These are phyloP conservation scores for Drosophila subquinaria DNA, from an alignment of 2,888 invertebrate genomes.

Conservation along the genomic window DNA sequence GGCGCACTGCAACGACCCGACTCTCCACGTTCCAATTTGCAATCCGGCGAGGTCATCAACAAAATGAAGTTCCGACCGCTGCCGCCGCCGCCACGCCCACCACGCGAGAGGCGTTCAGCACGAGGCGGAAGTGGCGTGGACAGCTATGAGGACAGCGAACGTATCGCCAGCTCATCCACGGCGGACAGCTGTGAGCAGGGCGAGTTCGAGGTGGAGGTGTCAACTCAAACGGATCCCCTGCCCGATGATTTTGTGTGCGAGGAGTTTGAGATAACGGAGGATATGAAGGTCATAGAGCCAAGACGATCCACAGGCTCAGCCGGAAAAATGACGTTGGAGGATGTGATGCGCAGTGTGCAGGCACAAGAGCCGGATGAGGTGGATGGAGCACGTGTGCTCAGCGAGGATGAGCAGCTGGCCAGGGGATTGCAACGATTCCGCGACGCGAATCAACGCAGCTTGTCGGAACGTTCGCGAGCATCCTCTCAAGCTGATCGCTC, in stretches of 20 bases:
- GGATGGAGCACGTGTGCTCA: constrained; percentile 76
- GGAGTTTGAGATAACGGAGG: constrained; percentile 85
- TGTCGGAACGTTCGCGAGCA: constrained; percentile 87
- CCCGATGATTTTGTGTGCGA: constrained; percentile 92
- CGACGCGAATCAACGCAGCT: constrained; percentile 87
- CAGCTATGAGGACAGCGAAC: constrained; percentile 79
- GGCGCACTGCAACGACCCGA: constrained; percentile 80
- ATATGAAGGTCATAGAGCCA: constrained; percentile 85
- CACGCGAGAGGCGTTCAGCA: constrained; percentile 87
- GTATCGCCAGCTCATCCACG: constrained; percentile 77
- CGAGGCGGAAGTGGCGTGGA: constrained; percentile 73
- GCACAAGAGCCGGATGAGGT: constrained; percentile 72
- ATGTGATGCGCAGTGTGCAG: constrained; percentile 83
- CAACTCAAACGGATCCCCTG: constrained; percentile 94
- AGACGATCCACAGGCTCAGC: constrained; percentile 59
- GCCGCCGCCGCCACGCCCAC: constrained; percentile 94
- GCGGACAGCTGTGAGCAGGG: constrained; percentile 81
- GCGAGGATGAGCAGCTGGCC: constrained; percentile 87
- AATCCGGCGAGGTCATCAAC: constrained; percentile 91
- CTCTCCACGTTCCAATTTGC: constrained; percentile 88
- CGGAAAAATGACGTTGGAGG: constrained; percentile 84
- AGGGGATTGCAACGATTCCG: constrained; percentile 86
- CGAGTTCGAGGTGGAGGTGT: constrained; percentile 88
- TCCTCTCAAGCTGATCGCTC: constrained; percentile 87
- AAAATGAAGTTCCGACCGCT: constrained; percentile 94